Conservation (phyloP, 1,140 invertebrate genomes). For the Agraylea sexmaculata region DNA sequence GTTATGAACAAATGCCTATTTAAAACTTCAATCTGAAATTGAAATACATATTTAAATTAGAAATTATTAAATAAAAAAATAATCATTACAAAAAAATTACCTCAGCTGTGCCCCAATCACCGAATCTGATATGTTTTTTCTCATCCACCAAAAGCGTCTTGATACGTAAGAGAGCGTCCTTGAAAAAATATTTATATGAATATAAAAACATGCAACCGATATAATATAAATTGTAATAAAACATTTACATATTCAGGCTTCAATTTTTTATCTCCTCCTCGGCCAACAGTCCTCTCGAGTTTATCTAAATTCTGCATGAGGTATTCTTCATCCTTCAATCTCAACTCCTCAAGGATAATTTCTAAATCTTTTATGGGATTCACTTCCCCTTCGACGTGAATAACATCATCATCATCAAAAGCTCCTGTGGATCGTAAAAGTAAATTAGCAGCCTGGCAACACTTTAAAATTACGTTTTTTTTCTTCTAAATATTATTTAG, state of each 20-base stretch:
- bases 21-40: slow-evolving; percentile 80
- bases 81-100: slow-evolving; percentile 45
- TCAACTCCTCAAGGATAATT: slow-evolving; percentile 83
- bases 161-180: slow-evolving; percentile 81
- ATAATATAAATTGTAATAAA: slow-evolving; percentile 4
- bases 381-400: slow-evolving; percentile 90
- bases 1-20: slow-evolving; percentile 97
- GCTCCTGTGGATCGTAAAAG: slow-evolving; percentile 49
- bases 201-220: neutral
- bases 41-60: slow-evolving; percentile 9
- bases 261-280: slow-evolving; percentile 89
- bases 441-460: too few relatives aligned
- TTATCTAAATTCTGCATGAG: slow-evolving; percentile 72
- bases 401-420: slow-evolving; percentile 91
- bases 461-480: neutral
- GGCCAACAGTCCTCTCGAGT: slow-evolving; percentile 73
- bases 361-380: slow-evolving; percentile 86
- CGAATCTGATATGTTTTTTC: slow-evolving; percentile 87
- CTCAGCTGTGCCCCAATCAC: slow-evolving; percentile 86
- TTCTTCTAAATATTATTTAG: too few relatives aligned
- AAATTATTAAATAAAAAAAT: slow-evolving; percentile 9
- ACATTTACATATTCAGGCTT: slow-evolving; percentile 88
- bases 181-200: slow-evolving; percentile 23
- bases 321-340: slow-evolving; percentile 85
- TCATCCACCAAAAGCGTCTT: slow-evolving; percentile 76